Evolutionary conservation across 2,113 vertebrate genomes (phyloP).

Genomic region (Eonycteris spelaea): DNA sequence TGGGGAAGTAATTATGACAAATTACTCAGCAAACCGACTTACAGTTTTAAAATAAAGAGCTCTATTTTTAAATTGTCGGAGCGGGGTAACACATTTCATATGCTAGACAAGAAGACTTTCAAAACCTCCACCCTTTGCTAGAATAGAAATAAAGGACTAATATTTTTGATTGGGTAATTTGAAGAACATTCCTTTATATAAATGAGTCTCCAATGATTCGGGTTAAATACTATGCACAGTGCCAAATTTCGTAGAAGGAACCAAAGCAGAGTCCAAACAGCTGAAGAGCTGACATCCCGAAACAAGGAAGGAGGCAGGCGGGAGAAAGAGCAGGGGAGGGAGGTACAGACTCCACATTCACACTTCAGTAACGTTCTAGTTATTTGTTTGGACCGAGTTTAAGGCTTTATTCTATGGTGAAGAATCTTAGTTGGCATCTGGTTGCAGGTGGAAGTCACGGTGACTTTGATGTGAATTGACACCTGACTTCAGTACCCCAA

Average conservation of each 20-base stretch:
- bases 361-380: not conserved
- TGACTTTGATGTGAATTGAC: not conserved
- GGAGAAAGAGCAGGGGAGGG: not conserved
- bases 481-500: not conserved
- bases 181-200: not conserved
- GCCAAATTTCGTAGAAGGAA: not conserved
- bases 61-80: conserved; percentile 39
- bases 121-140: not conserved
- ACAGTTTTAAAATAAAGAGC: conserved; percentile 18
- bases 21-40: not conserved
- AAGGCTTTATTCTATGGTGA: not conserved
- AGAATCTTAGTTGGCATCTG: not conserved
- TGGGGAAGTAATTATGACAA: not conserved
- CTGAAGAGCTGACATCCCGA: not conserved
- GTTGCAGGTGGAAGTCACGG: not conserved
- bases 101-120: not conserved
- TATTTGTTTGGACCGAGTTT: not conserved
- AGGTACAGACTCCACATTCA: not conserved
- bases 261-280: not conserved
- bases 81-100: not conserved
- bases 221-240: not conserved
- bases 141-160: not conserved
- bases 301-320: not conserved
- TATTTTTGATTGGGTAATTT: conserved; percentile 11
- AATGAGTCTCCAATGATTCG: not conserved